phyloP scores from a whole-genome alignment of 2,797 vertebrate genomes.

The Fistularia tabacaria region DNA sequence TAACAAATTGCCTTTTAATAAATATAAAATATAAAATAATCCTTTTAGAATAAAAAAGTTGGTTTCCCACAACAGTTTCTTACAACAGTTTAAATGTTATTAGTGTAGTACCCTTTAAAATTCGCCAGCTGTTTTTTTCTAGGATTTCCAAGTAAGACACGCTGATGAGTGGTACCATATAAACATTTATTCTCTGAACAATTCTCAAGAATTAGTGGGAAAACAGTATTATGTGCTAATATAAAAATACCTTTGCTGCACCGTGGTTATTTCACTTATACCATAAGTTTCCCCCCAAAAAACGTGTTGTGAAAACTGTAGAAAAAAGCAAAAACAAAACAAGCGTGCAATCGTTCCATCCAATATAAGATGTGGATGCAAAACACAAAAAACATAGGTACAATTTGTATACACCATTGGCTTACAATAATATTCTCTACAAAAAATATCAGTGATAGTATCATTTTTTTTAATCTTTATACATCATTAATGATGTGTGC shows the following conservation, averaged over 20 bases:
- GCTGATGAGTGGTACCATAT: constrained; percentile 32
- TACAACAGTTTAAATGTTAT: no score
- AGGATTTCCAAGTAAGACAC: background rate
- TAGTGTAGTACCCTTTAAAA: background rate
- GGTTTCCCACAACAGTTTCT: no score
- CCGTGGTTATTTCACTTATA: constrained; percentile 42
- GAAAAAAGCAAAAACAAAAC: constrained; percentile 29
- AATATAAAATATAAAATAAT: no score
- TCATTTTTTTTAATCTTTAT: constrained; percentile 13
- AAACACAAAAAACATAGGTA: constrained; percentile 38
- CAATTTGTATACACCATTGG: constrained; percentile 33
- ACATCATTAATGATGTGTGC: constrained; percentile 53
- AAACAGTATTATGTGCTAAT: constrained; percentile 47
- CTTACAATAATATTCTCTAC: constrained; percentile 55
- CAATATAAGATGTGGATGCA: constrained; percentile 20
- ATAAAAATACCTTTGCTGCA: constrained; percentile 73
- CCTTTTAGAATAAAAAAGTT: no score
- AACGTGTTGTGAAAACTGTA: constrained; percentile 25
- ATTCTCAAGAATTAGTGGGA: constrained; percentile 37
- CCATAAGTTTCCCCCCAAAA: constrained; percentile 27
- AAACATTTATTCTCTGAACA: constrained; percentile 72
- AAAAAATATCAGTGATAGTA: constrained; percentile 57
- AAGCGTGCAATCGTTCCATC: constrained; percentile 49
- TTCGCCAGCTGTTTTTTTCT: background rate
- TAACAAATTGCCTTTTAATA: no score